Evolutionary conservation across 2,797 vertebrate species (phyloP).

Genomic region (Anisognathus igniventris): DNA sequence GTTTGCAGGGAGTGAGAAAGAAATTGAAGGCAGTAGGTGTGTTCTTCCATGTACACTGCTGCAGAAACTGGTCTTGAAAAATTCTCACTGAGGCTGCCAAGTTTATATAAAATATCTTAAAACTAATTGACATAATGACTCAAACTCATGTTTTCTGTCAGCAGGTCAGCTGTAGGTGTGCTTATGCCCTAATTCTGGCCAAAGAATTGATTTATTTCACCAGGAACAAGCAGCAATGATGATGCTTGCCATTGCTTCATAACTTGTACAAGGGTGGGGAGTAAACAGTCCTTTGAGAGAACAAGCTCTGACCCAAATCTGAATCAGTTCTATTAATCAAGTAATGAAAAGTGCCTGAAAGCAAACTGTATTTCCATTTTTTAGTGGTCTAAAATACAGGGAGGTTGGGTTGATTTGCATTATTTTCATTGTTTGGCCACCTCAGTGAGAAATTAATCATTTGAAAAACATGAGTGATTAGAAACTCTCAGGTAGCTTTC

Average conservation of each 20-base stretch:
- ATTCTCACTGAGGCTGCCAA: background rate
- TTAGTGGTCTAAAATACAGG: background rate
- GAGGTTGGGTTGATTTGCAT: background rate
- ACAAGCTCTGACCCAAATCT: background rate
- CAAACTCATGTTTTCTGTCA: background rate
- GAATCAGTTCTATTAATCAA: background rate
- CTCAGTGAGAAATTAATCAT: background rate
- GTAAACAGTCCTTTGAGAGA: background rate
- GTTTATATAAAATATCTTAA: background rate
- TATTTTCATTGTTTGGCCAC: background rate
- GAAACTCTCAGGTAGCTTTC: background rate
- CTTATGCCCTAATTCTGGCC: background rate
- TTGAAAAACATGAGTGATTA: background rate
- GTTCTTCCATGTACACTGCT: background rate
- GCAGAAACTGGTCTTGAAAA: background rate
- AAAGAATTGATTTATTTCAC: background rate
- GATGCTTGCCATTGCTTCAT: background rate
- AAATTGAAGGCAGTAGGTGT: background rate
- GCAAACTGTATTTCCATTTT: background rate
- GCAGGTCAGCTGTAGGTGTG: background rate
- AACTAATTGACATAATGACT: background rate
- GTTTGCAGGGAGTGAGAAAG: background rate
- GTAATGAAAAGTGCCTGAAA: background rate
- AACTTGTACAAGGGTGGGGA: background rate
- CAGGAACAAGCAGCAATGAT: background rate